Percentiles rank a stretch among this genome's conserved stretches.
These are phyloP conservation scores for Corythaixoides concolor DNA, from an alignment of 2,113 vertebrate genomes.

Conservation along the genomic window DNA sequence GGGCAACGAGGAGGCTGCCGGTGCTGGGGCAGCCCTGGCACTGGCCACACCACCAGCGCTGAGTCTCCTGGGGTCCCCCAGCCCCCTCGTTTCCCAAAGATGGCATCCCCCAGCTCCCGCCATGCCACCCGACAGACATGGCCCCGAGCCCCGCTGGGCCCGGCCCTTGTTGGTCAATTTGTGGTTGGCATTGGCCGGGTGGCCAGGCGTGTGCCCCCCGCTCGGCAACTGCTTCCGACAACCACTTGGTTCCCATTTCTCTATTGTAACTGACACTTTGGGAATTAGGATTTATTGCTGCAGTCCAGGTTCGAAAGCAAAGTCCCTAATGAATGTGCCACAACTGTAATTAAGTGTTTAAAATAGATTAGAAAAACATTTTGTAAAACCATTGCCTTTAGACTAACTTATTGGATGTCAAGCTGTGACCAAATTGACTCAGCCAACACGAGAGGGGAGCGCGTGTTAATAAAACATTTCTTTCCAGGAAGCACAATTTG, in stretches of 20 bases:
- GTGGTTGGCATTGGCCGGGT: too few relatives aligned
- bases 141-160: rapidly evolving
- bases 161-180: not conserved
- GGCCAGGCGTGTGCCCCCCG: not conserved
- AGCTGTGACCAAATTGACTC: conserved; percentile 62
- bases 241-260: not conserved
- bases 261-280: not conserved
- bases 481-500: conserved; percentile 48
- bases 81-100: not conserved
- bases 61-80: not conserved
- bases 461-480: conserved; percentile 53
- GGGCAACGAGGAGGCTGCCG: rapidly evolving
- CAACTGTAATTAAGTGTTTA: conserved; percentile 56
- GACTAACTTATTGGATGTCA: conserved; percentile 44
- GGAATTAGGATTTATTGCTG: conserved; percentile 44
- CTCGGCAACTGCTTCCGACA: not conserved
- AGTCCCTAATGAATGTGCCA: conserved; percentile 28
- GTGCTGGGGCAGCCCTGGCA: not conserved
- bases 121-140: rapidly evolving
- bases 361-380: conserved; percentile 61
- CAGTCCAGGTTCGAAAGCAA: not conserved
- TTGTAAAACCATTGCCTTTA: conserved; percentile 38
- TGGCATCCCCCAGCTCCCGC: not conserved
- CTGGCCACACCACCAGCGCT: not conserved
- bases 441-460: conserved; percentile 21